These are phyloP conservation scores for Botrylloides violaceus DNA, from an alignment of 23 tunicate genomes.

Conservation along the genomic window DNA sequence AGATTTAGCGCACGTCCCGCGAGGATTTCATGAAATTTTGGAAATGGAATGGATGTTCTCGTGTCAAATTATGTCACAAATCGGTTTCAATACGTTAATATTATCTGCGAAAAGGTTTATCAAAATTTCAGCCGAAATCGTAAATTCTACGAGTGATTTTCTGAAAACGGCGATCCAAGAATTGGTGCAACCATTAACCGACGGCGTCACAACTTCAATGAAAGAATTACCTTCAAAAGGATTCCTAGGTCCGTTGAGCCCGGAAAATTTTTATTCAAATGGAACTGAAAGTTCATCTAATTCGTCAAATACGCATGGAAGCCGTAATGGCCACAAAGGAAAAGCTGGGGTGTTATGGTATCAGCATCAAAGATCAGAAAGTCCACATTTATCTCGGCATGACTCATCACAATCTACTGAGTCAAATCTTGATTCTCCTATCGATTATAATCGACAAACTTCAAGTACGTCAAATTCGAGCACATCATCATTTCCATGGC, in stretches of 20 bases:
- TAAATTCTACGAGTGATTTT: constrained; percentile 51
- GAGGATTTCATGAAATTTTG: constrained; percentile 50
- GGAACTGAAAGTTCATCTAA: neutral
- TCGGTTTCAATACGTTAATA: constrained; percentile 14
- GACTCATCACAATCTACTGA: constrained; percentile 15
- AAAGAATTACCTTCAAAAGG: neutral
- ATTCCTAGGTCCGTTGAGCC: neutral
- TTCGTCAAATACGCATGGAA: neutral
- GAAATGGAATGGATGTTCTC: constrained; percentile 55
- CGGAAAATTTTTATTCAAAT: neutral
- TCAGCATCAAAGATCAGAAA: constrained; percentile 79
- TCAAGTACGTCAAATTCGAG: neutral
- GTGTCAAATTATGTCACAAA: constrained; percentile 19
- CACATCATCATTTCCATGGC: neutral
- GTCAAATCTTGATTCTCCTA: constrained; percentile 5
- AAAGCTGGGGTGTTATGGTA: constrained; percentile 89
- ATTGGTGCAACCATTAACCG: neutral
- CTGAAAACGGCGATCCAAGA: constrained; percentile 53
- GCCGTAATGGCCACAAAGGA: neutral
- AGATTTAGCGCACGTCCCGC: constrained; percentile 72
- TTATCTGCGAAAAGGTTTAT: constrained; percentile 40
- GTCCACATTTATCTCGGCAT: constrained; percentile 44
- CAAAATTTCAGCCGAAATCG: constrained; percentile 52
- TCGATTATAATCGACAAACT: constrained; percentile 9
- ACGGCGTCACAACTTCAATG: neutral